Evolutionary conservation across 2,888 invertebrate species (phyloP), one percentile per base, ranked within the genome.

Genomic region (Seira musarum): DNA sequence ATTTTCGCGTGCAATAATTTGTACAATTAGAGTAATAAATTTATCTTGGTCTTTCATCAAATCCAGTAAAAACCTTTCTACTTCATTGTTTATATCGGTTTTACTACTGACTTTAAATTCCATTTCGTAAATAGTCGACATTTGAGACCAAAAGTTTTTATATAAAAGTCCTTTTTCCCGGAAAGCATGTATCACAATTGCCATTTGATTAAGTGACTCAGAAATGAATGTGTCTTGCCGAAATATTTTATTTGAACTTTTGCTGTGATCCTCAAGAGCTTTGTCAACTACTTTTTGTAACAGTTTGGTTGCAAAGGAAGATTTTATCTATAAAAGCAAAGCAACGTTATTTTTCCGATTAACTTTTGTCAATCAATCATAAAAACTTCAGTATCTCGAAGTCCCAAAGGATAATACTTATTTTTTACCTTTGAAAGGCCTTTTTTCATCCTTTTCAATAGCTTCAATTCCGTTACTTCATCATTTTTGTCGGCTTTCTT

Each of bases 81-180:
- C 30, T 17, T 57, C 66, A 1, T 24, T 22, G 1, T 24, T 15
- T n/a, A 73, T 30, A 46, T 21, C 21, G 1, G 25, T 5, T 57
- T 60, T 22, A 30, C 1, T n/a, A 15, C 8, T 57, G 22, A 15
- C 6, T 10, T 19, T 40, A 46, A 40, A 53, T 25, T 81, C 84
- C n/a, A 65, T 66, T 15, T 21, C 64, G 63, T 83, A 80, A 13
- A 84, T 80, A n/a, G 13, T 1, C 3, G 84, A 24, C 71, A 84
- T 82, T 30, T 84, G 72, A 35, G 21, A 30, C 85, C 85, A 85
- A 70, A 85, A 85, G 8, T 60, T 61, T 6, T 80, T 74, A 72
- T 61, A 80, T 5, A 30, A 22, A 0, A 68, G 17, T 10, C 82
- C 81, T 64, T 83, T 82, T 15, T 80, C 79, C 15, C 75, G 76